These are phyloP conservation scores for Sturnira hondurensis DNA, from an alignment of 2,113 vertebrate species.

Conservation along the genomic window DNA sequence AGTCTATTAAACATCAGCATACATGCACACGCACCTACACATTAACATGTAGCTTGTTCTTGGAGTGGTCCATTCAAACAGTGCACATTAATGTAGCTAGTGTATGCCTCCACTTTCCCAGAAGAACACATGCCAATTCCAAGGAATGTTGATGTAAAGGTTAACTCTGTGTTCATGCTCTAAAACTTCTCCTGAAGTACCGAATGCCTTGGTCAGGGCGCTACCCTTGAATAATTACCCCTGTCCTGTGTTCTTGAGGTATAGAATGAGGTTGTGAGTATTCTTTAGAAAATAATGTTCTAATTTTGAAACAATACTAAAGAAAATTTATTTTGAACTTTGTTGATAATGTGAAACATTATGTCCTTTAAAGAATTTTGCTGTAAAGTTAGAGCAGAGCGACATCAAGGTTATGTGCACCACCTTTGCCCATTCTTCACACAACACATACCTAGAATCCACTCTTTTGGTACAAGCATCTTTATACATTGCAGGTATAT, in stretches of 20 bases:
- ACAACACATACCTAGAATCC: background rate
- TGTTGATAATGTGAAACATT: background rate
- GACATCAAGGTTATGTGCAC: background rate
- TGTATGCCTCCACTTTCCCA: conserved; percentile 36
- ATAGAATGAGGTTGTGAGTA: background rate
- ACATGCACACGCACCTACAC: background rate
- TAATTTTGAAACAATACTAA: conserved; percentile 6
- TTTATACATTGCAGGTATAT: background rate
- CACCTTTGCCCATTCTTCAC: background rate
- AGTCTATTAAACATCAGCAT: background rate
- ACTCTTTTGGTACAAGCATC: background rate
- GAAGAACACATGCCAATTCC: conserved; percentile 40
- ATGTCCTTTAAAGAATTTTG: background rate
- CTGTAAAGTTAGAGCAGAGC: background rate
- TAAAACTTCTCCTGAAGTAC: conserved; percentile 5
- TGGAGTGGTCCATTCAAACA: conserved; percentile 65
- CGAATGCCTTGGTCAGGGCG: background rate
- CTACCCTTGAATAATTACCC: background rate
- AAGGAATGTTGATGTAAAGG: conserved; percentile 54
- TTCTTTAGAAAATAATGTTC: background rate
- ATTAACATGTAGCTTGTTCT: conserved; percentile 64
- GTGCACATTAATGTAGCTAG: conserved; percentile 64
- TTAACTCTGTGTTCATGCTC: conserved; percentile 11
- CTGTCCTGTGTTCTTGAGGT: background rate
- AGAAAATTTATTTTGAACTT: background rate